Evolutionary conservation across 2,797 vertebrate genomes (phyloP).

Genomic region (Hephaestus fuliginosus): DNA sequence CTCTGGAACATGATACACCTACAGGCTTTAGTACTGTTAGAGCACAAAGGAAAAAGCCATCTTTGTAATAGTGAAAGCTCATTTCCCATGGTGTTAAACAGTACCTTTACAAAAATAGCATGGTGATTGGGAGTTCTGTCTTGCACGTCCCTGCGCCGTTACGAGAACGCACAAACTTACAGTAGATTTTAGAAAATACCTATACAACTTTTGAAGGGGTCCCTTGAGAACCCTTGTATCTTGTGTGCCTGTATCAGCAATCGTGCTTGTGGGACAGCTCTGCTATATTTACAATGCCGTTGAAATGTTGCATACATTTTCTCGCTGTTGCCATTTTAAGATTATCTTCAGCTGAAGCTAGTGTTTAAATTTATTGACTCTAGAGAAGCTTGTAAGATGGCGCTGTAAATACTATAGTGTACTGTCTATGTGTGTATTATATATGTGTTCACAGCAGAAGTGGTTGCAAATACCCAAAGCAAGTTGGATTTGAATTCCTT

Average conservation of each 20-base stretch:
- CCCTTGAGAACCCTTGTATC: no score
- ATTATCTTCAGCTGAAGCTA: background rate
- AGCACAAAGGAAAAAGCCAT: constrained; percentile 68
- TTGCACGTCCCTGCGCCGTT: constrained; percentile 27
- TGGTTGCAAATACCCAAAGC: no score
- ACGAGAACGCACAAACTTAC: constrained; percentile 32
- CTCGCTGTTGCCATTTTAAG: background rate
- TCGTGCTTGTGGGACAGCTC: background rate
- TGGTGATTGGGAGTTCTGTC: constrained; percentile 40
- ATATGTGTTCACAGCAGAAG: background rate
- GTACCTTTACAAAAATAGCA: constrained; percentile 65
- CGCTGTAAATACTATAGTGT: background rate
- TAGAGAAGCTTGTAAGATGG: background rate
- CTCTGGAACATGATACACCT: constrained; percentile 67
- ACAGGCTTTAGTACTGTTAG: constrained; percentile 60
- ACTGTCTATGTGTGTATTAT: background rate
- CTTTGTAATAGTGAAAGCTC: constrained; percentile 67
- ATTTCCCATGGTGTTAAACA: constrained; percentile 64
- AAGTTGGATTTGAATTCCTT: background rate
- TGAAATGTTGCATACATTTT: constrained; percentile 4
- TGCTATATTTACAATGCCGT: background rate
- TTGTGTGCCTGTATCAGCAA: background rate
- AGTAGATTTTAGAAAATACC: constrained; percentile 46
- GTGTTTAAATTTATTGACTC: background rate
- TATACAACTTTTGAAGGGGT: constrained; percentile 5